Percentiles rank a stretch among this genome's conserved stretches.
phyloP scores from a whole-genome alignment of 92 coral and sea anemone species.

The Epizoanthus illoricatus region DNA sequence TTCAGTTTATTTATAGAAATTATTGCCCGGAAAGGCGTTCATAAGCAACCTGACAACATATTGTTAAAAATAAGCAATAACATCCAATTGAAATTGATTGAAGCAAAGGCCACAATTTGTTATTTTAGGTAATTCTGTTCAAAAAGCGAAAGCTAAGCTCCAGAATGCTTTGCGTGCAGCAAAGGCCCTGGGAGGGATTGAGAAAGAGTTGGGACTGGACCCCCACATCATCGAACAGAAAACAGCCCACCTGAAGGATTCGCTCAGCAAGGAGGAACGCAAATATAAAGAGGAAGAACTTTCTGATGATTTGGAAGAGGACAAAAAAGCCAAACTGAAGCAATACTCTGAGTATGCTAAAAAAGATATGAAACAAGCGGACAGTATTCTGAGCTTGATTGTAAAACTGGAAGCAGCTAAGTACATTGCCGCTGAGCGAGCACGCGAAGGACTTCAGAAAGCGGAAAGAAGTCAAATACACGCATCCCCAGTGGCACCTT shows the following conservation, averaged over 20 bases:
- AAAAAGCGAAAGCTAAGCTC: constrained; percentile 35
- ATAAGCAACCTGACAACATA: not conserved
- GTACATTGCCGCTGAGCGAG: constrained; percentile 36
- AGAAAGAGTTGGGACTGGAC: constrained; percentile 33
- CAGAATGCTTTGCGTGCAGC: constrained; percentile 35
- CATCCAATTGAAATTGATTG: too few relatives aligned
- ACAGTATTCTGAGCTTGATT: constrained; percentile 32
- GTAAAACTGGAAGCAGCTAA: constrained; percentile 38
- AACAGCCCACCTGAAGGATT: constrained; percentile 2
- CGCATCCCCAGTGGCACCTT: constrained; percentile 16
- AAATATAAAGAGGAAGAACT: constrained; percentile 35
- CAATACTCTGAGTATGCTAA: constrained; percentile 40
- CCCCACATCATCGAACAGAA: constrained; percentile 15
- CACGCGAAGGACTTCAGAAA: constrained; percentile 25
- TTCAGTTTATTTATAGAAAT: too few relatives aligned
- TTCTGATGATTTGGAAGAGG: constrained; percentile 21
- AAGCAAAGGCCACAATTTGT: not conserved
- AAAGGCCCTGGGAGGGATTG: constrained; percentile 37
- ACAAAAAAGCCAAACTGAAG: constrained; percentile 22
- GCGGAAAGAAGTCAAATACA: constrained; percentile 28
- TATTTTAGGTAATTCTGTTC: constrained; percentile 12
- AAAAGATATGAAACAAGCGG: constrained; percentile 40
- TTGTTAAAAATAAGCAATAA: not conserved
- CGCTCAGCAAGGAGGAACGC: constrained; percentile 17
- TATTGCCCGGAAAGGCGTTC: too few relatives aligned